A percentile compares a stretch with the other conserved stretches of the same genome.
phyloP scores from a whole-genome alignment of 2,797 vertebrate species.

The Gephyroberyx darwinii region DNA sequence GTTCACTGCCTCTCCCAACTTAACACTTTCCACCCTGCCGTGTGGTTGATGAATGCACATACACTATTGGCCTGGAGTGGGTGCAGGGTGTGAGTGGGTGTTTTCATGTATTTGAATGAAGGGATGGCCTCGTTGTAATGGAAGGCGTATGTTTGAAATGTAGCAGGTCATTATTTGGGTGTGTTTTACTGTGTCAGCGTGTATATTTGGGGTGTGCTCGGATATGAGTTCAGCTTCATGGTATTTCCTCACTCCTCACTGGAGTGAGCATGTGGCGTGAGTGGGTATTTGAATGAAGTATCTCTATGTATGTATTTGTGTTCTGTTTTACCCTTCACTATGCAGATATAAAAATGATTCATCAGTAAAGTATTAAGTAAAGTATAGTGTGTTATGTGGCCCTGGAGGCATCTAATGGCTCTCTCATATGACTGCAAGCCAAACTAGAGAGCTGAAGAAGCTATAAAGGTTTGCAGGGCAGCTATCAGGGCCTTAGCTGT shows the following conservation, averaged over 20 bases:
- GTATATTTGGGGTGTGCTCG: not conserved
- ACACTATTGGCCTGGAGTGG: no score
- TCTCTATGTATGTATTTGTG: no score
- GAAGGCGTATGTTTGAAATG: conserved; percentile 1
- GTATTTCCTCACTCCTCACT: conserved; percentile 20
- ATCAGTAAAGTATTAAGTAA: not conserved
- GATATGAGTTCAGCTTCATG: not conserved
- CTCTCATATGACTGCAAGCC: not conserved
- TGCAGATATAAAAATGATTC: conserved; percentile 4
- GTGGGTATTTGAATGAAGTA: no score
- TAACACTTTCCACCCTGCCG: no score
- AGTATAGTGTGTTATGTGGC: not conserved
- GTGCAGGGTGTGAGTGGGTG: not conserved
- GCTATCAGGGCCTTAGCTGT: conserved; percentile 36
- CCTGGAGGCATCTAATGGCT: not conserved
- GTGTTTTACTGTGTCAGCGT: no score
- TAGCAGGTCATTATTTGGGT: not conserved
- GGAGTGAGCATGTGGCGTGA: no score
- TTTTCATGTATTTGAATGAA: not conserved
- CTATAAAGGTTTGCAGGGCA: conserved; percentile 46
- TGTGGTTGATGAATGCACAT: not conserved
- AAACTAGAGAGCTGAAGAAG: not conserved
- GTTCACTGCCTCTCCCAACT: not conserved
- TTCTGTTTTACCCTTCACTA: not conserved
- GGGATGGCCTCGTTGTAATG: not conserved